These are phyloP conservation scores for Sialia sialis DNA, from an alignment of 2,113 vertebrate genomes.

Conservation along the genomic window DNA sequence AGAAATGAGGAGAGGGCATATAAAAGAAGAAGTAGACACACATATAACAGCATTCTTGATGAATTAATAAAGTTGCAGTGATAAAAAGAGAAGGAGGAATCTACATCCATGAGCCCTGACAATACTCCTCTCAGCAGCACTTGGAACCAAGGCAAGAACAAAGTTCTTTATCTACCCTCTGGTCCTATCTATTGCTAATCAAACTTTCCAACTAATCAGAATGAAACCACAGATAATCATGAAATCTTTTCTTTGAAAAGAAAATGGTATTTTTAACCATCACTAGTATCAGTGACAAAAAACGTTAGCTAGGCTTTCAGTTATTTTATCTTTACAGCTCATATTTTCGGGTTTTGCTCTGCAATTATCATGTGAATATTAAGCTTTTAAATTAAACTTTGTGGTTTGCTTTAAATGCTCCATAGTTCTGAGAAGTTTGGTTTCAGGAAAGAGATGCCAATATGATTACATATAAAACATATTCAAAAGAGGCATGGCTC, in stretches of 20 bases:
- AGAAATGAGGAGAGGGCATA: neutral
- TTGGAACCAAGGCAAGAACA: neutral
- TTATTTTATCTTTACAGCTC: neutral
- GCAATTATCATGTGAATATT: neutral
- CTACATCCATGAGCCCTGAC: neutral
- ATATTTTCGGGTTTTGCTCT: neutral
- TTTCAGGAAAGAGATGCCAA: neutral
- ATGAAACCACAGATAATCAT: conserved; percentile 7
- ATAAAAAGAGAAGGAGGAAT: neutral
- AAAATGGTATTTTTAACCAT: neutral
- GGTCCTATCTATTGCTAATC: neutral
- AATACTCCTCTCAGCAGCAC: neutral
- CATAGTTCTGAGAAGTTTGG: neutral
- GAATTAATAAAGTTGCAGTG: neutral
- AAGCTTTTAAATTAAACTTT: neutral
- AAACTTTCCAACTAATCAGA: conserved; percentile 44
- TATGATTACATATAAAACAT: neutral
- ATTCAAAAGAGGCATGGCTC: neutral
- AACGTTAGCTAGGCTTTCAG: neutral
- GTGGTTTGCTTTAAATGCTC: neutral
- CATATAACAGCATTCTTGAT: neutral
- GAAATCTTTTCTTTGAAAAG: neutral
- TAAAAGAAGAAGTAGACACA: neutral
- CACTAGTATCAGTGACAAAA: neutral
- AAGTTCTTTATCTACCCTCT: neutral